Percentiles rank a stretch among this genome's conserved stretches.
phyloP scores from a whole-genome alignment of 2,888 invertebrate genomes.

The Noctua janthina region DNA sequence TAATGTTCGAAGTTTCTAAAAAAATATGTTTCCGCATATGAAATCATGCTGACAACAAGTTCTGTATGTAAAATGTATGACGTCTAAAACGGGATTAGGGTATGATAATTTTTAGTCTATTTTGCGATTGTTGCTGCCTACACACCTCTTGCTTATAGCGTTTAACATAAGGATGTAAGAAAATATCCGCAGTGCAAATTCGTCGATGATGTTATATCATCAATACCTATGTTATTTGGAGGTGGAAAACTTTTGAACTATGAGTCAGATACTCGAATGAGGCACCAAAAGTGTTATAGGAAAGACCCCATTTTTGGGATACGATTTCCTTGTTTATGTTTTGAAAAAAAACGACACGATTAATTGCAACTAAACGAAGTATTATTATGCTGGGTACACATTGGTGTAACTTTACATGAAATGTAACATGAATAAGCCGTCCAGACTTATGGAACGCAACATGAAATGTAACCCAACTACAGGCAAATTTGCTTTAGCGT shows the following conservation, averaged over 20 bases:
- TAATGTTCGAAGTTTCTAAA: constrained; percentile 68
- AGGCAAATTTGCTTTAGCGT: too few species aligned
- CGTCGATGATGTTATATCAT: constrained; percentile 39
- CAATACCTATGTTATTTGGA: constrained; percentile 28
- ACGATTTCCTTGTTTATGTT: neutral
- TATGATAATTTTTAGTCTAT: constrained; percentile 55
- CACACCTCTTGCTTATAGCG: constrained; percentile 3
- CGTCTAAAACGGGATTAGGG: constrained; percentile 63
- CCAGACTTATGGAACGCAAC: too few species aligned
- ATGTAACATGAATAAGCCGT: too few species aligned
- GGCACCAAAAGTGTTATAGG: neutral
- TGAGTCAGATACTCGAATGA: constrained; percentile 14
- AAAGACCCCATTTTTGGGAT: neutral
- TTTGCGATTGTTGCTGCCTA: constrained; percentile 36
- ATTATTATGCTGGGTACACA: neutral
- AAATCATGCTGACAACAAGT: constrained; percentile 79
- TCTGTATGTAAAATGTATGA: constrained; percentile 65
- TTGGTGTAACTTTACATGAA: too few species aligned
- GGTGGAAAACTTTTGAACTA: constrained; percentile 34
- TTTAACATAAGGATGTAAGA: constrained; percentile 36
- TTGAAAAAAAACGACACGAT: neutral
- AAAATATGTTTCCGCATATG: constrained; percentile 84
- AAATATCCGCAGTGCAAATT: constrained; percentile 47
- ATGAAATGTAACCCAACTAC: too few species aligned
- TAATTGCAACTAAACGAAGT: neutral